Evolutionary conservation across 2,888 invertebrate genomes (phyloP), one percentile per base, ranked within the genome.

Genomic region (Aethes cnicana): DNA sequence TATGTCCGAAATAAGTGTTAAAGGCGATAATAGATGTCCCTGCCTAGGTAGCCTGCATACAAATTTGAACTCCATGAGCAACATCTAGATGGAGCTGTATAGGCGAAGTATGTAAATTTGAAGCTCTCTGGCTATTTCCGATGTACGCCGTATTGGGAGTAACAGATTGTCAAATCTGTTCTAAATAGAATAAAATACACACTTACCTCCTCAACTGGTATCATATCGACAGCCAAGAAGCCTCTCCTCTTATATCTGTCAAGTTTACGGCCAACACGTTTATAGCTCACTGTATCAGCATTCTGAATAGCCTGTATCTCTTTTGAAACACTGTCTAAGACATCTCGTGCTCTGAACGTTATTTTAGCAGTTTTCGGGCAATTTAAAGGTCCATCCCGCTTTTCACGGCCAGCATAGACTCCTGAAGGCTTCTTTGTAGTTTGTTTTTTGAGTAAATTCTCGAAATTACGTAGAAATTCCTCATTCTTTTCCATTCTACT

Each of bases 231-330:
- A n/a, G 72, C 60, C 12, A 82, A 60, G 37, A 83, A 75, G 2
- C 48, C 43, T 0, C 64, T 66, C 20, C 63, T 70, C 12, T 69
- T 74, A 12, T 44, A 64, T 17, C 53, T 63, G 16, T 46, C 35
- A 4, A 67, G 16, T 5, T 55, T 47, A 50, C 60, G 65, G 20
- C 18, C 5, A 16, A 8, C 2, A 14, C 18, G 43, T 54, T 60
- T 68, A 4, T 37, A 39, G 28, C 32, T 62, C 43, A 50, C 12
- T 23, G 47, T 56, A 55, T 88, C 86, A 1, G 86, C 82, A 2
- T 56, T 63, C 32, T 82, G 77, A 3, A 85, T 70, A 0, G 74
- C 78, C 60, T 70, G 77, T n/a, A 88, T 59, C 63, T 87, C 82
- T 7, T 61, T 60, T 11, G 69, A 66, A 6, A 87, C 75, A 54